Conservation (phyloP, 2,888 invertebrate genomes). For the Campoplex capitator region DNA sequence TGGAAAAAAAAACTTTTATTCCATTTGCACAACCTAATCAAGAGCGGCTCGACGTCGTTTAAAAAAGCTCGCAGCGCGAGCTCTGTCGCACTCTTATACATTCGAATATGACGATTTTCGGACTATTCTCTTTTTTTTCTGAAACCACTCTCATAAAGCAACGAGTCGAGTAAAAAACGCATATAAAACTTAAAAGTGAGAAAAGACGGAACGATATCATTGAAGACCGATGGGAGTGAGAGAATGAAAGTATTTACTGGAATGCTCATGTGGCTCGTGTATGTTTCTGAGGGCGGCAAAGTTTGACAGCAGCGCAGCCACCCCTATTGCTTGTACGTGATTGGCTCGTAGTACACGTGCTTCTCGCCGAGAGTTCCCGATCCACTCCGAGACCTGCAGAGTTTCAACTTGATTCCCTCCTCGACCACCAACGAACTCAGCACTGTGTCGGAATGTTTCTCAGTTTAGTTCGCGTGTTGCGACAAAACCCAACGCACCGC, state of each 20-base stretch:
- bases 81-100: too few relatives aligned
- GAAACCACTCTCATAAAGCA: too few relatives aligned
- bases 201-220: neutral
- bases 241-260: slow-evolving; percentile 13
- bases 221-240: neutral
- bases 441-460: slow-evolving; percentile 80
- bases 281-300: slow-evolving; percentile 64
- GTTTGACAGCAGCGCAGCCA: slow-evolving; percentile 70
- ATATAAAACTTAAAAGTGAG: too few relatives aligned
- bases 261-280: slow-evolving; percentile 24
- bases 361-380: slow-evolving; percentile 66
- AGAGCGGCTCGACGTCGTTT: too few relatives aligned
- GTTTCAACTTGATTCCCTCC: slow-evolving; percentile 52
- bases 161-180: too few relatives aligned
- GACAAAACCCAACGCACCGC: slow-evolving; percentile 68
- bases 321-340: slow-evolving; percentile 41
- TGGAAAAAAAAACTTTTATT: too few relatives aligned
- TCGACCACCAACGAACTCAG: slow-evolving; percentile 39
- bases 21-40: too few relatives aligned
- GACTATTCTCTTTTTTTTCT: too few relatives aligned
- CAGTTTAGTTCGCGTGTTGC: slow-evolving; percentile 82
- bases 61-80: too few relatives aligned
- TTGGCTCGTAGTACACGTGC: slow-evolving; percentile 70
- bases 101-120: too few relatives aligned
- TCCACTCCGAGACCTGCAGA: slow-evolving; percentile 59